phyloP scores from a whole-genome alignment of 2,888 invertebrate species.

The Gonocerus acuteangulatus region DNA sequence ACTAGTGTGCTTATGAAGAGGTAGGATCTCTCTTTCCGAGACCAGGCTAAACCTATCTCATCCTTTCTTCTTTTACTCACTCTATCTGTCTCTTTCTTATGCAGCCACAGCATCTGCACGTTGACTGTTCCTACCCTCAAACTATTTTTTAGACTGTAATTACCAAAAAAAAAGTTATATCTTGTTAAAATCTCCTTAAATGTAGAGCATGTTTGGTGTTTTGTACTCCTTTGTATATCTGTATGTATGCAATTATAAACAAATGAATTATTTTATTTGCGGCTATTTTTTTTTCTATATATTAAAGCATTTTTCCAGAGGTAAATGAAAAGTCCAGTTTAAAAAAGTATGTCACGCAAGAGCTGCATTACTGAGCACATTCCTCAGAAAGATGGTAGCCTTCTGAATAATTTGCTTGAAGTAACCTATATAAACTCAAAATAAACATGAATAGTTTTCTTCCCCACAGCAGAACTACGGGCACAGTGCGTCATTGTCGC shows the following conservation, averaged over 20 bases:
- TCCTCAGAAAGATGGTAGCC: too few species aligned
- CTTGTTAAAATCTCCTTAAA: neutral
- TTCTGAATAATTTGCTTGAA: too few species aligned
- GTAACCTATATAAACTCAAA: too few species aligned
- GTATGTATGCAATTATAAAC: neutral
- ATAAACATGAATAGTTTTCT: too few species aligned
- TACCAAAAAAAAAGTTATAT: neutral
- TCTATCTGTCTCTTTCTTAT: slow-evolving; percentile 6
- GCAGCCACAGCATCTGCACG: slow-evolving; percentile 17
- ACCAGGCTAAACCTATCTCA: neutral
- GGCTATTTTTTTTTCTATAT: too few species aligned
- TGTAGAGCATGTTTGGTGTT: neutral
- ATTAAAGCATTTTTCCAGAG: too few species aligned
- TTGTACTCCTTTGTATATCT: neutral
- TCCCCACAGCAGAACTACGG: too few species aligned
- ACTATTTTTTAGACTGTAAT: slow-evolving; percentile 3
- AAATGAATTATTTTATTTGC: neutral
- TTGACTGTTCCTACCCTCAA: slow-evolving; percentile 2
- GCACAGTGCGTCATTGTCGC: too few species aligned
- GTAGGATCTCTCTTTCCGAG: slow-evolving; percentile 8
- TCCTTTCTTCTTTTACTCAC: slow-evolving; percentile 20
- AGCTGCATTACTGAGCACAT: too few species aligned
- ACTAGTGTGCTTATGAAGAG: slow-evolving; percentile 23
- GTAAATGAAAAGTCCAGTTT: too few species aligned
- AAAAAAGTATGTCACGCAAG: too few species aligned